These are phyloP conservation scores for Saccostrea echinata DNA, from an alignment of 1,140 invertebrate genomes.

Conservation along the genomic window DNA sequence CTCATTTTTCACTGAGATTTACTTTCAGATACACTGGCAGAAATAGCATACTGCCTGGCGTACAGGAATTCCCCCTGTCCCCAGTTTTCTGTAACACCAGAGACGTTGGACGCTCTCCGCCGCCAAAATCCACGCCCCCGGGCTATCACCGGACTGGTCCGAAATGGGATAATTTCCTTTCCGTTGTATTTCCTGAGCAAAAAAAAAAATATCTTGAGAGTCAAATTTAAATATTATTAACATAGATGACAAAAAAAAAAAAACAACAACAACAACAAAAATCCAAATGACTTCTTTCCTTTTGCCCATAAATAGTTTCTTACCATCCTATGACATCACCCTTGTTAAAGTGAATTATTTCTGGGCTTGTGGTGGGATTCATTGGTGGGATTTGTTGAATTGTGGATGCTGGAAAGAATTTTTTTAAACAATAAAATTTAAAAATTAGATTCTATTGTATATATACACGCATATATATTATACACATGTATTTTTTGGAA, in stretches of 20 bases:
- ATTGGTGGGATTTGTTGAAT: neutral
- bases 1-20: too few species aligned
- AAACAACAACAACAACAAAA: too few species aligned
- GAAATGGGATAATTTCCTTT: neutral
- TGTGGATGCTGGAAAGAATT: neutral
- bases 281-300: too few species aligned
- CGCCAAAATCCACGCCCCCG: neutral
- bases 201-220: neutral
- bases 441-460: too few species aligned
- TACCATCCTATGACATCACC: conserved; percentile 23
- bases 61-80: conserved; percentile 17
- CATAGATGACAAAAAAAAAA: too few species aligned
- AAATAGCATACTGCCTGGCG: conserved; percentile 2
- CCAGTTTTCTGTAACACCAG: neutral
- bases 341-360: neutral
- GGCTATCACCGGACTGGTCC: neutral
- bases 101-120: neutral
- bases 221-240: too few species aligned
- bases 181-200: neutral
- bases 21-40: neutral
- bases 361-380: neutral
- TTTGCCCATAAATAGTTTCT: neutral
- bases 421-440: neutral
- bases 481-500: too few species aligned
- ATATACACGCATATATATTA: too few species aligned